phyloP scores from a whole-genome alignment of 2,797 vertebrate species.

The Phalloptychus januarius region DNA sequence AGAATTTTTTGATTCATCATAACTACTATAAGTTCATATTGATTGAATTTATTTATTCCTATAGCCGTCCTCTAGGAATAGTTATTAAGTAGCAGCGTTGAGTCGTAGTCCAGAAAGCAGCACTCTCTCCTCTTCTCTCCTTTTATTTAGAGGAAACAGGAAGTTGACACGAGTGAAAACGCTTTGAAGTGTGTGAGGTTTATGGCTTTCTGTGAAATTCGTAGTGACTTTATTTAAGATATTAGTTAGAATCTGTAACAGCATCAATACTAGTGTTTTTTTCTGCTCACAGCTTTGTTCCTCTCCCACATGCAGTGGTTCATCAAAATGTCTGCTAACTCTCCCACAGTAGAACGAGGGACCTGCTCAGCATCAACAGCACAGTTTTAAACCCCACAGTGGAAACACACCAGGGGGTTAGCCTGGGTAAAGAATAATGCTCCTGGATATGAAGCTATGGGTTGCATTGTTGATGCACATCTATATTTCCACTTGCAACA shows the following conservation, averaged over 20 bases:
- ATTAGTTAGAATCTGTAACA: neutral
- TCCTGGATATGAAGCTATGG: neutral
- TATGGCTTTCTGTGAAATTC: too few relatives aligned
- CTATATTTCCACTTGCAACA: conserved; percentile 75
- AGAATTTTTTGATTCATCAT: too few relatives aligned
- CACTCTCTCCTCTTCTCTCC: too few relatives aligned
- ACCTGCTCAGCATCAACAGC: neutral
- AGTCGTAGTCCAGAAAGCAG: neutral
- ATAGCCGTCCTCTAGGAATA: too few relatives aligned
- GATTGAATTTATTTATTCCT: too few relatives aligned
- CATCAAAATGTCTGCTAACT: neutral
- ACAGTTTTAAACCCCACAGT: neutral
- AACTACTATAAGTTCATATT: too few relatives aligned
- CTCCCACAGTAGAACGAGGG: neutral
- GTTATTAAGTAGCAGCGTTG: too few relatives aligned
- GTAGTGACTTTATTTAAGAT: neutral
- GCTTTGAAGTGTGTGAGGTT: too few relatives aligned
- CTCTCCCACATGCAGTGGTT: neutral
- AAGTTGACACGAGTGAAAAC: too few relatives aligned
- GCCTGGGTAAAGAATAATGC: neutral
- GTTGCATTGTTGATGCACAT: conserved; percentile 34
- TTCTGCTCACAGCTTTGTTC: neutral
- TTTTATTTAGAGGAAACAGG: too few relatives aligned
- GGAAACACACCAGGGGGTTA: neutral
- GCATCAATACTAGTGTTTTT: neutral